Evolutionary conservation across 2,888 invertebrate species (phyloP).

Genomic region (Aelia acuminata): DNA sequence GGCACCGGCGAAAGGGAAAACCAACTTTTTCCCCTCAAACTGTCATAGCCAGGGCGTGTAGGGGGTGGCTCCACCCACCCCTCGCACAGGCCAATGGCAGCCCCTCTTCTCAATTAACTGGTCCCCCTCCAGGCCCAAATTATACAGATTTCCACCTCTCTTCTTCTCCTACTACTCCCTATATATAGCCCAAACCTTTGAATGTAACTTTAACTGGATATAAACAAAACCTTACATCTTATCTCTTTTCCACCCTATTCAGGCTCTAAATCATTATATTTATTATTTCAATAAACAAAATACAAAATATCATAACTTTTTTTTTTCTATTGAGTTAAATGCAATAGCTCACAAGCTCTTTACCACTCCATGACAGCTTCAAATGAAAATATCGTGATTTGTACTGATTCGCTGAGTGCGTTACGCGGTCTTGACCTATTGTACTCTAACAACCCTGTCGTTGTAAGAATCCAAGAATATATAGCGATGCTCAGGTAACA

Average conservation of each 20-base stretch:
- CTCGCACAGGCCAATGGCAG: constrained; percentile 27
- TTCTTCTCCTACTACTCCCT: constrained; percentile 48
- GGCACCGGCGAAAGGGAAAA: constrained; percentile 49
- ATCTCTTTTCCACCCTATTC: neutral
- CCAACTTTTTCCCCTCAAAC: constrained; percentile 52
- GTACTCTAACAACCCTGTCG: too few relatives aligned
- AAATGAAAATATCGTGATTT: too few relatives aligned
- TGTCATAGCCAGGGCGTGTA: constrained; percentile 55
- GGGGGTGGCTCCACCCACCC: constrained; percentile 46
- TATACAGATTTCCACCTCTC: constrained; percentile 45
- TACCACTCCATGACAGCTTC: too few relatives aligned
- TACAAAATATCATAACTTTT: too few relatives aligned
- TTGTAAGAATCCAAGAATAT: too few relatives aligned
- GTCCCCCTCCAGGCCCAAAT: constrained; percentile 50
- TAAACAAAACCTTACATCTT: constrained; percentile 42
- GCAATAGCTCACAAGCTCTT: too few relatives aligned
- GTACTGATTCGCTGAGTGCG: too few relatives aligned
- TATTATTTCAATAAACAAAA: too few relatives aligned
- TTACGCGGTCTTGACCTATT: too few relatives aligned
- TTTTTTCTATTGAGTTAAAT: too few relatives aligned
- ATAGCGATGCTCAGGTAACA: too few relatives aligned
- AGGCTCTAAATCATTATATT: neutral
- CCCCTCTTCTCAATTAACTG: constrained; percentile 45
- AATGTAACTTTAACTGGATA: constrained; percentile 38
- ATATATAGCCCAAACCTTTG: constrained; percentile 44